These are phyloP conservation scores for Atta texana DNA, from an alignment of 1,140 invertebrate genomes.

Conservation along the genomic window DNA sequence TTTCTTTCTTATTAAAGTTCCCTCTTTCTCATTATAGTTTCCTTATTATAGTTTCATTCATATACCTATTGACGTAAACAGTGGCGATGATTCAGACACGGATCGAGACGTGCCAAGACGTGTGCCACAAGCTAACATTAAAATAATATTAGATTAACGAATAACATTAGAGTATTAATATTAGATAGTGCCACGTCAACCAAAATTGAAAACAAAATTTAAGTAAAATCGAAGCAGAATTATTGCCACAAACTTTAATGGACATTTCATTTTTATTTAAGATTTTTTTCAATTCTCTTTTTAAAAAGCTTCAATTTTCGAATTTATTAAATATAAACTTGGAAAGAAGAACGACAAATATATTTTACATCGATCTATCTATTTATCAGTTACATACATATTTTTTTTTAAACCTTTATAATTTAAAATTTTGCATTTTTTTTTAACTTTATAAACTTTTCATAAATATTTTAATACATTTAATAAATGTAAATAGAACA, in stretches of 20 bases:
- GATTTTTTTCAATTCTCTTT: no score
- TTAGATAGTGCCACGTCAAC: background rate
- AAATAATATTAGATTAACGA: background rate
- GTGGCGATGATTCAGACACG: background rate
- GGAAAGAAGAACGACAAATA: no score
- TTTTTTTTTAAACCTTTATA: background rate
- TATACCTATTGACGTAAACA: background rate
- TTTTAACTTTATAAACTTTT: background rate
- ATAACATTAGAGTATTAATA: background rate
- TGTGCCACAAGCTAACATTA: background rate
- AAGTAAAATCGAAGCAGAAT: background rate
- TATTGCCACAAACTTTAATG: background rate
- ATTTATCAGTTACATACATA: no score
- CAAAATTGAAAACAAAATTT: background rate
- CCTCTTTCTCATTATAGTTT: no score
- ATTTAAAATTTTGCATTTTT: background rate
- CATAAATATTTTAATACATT: background rate
- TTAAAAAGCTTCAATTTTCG: no score
- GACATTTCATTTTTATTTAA: no score
- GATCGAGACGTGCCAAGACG: background rate
- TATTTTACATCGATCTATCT: no score
- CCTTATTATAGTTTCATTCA: background rate
- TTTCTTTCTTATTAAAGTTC: background rate
- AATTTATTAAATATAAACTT: no score
- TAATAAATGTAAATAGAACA: background rate